A percentile compares a stretch with the other conserved stretches of the same genome.
Evolutionary conservation across 1,140 invertebrate species (phyloP).

Genomic region (Pissodes strobi): DNA sequence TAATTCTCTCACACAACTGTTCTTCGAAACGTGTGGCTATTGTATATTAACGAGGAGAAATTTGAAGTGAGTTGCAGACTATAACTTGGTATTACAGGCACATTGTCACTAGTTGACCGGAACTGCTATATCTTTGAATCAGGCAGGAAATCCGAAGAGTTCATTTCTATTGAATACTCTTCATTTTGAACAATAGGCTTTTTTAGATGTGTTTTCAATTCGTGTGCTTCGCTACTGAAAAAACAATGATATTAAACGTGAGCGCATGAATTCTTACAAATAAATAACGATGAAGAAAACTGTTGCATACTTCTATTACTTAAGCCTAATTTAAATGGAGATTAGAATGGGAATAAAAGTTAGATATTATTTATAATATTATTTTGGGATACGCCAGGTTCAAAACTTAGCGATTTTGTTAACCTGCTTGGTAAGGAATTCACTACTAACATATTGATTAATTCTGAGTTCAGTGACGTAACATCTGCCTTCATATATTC

Average conservation of each 20-base stretch:
- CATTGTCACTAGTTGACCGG: slow-evolving; percentile 32
- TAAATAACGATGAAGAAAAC: slow-evolving; percentile 10
- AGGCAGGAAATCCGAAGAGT: slow-evolving; percentile 25
- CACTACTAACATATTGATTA: too few species aligned
- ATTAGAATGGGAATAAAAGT: too few species aligned
- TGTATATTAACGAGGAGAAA: slow-evolving; percentile 28
- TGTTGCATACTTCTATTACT: too few species aligned
- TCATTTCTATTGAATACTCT: slow-evolving; percentile 11
- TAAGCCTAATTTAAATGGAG: too few species aligned
- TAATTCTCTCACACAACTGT: background rate
- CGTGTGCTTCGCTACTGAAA: background rate
- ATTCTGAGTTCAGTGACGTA: too few species aligned
- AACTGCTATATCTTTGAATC: slow-evolving; percentile 27
- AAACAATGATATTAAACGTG: slow-evolving; percentile 10
- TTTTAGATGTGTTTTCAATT: slow-evolving; percentile 7
- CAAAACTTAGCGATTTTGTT: too few species aligned
- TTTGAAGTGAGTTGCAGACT: slow-evolving; percentile 8
- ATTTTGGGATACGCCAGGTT: too few species aligned
- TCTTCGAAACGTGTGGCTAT: background rate
- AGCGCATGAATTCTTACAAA: background rate
- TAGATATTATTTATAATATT: too few species aligned
- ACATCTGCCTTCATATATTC: too few species aligned
- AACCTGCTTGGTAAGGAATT: too few species aligned
- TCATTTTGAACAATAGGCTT: slow-evolving; percentile 18
- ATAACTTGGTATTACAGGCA: slow-evolving; percentile 26